Conservation (phyloP, 2,113 vertebrate species). For the Nothoprocta perdicaria region DNA sequence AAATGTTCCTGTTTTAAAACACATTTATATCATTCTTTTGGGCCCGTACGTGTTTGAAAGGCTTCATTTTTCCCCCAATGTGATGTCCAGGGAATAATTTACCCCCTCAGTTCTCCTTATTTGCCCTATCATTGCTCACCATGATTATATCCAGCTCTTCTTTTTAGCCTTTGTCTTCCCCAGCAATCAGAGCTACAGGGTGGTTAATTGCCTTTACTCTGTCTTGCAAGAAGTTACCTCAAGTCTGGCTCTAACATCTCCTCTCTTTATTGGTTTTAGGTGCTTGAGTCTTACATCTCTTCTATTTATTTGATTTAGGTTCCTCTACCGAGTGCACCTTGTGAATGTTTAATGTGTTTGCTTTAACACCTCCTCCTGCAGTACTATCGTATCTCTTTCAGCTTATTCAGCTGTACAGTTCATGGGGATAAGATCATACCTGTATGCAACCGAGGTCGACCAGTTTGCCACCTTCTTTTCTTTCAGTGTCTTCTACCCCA, state of each 20-base stretch:
- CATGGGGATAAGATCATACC: neutral
- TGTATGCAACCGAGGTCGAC: neutral
- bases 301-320: slow-evolving; percentile 13
- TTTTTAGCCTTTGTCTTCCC: neutral
- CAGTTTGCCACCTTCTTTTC: neutral
- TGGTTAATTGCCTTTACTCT: neutral
- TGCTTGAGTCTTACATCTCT: neutral
- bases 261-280: neutral
- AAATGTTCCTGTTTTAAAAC: neutral
- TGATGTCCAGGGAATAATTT: slow-evolving; percentile 22
- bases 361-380: neutral
- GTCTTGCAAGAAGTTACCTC: neutral
- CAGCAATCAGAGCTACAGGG: neutral
- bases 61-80: neutral
- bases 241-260: neutral
- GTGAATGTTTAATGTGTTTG: neutral
- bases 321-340: neutral
- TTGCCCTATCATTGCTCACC: slow-evolving; percentile 7
- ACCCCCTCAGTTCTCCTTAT: neutral
- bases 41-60: neutral
- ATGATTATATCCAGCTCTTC: neutral
- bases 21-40: slow-evolving; percentile 36
- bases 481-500: neutral
- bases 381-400: neutral
- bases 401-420: neutral